Base-by-base conservation (phyloP, 2,888 invertebrate species). In the Athetis lepigone region DNA sequence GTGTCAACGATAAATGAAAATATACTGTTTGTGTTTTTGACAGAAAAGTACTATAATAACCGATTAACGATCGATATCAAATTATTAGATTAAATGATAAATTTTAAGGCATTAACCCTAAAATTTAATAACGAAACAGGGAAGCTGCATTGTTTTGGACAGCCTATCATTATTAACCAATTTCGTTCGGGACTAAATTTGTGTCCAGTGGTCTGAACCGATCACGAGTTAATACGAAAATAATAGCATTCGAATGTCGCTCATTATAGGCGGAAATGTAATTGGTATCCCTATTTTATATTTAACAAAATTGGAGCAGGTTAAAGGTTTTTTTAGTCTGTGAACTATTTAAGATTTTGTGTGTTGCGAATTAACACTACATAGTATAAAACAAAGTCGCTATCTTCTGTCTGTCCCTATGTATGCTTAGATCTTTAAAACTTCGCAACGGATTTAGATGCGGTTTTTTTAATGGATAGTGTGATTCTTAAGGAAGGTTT, bases 151-250 rank as follows among this genome's bases (percentile, higher is more conserved):
- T 80, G 80, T 85, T 84, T 81, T 72, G 77, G 75, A 60, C 69
- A 81, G 67, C 80, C 87, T 87, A 86, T 92, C 84, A 93, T 93
- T 92, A 92, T 90, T 87, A 85, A 90, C 86, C 88, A 87, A 90
- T 91, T 90, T 88, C 69, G 79, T 81, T 79, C 79, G 80, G 79
- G 75, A 87, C 88, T 89, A 87, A 85, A 85, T 87, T 81, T 76
- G 74, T 85, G 83, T 85, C 86, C 90, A 87, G 90, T 88, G 90
- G 90, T 89, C 84, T 81, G 83, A 85, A 88, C 86, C 90, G 87
- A 91, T 92, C 88, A 86, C 81, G 82, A 89, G 87, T 89, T 94
- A 94, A 93, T 93, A 89, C 80, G 92, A 92, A 93, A 90, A 94
- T 94, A 94, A 94, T 93, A 90, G 89, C 89, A 85, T 89, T 87